phyloP scores from a whole-genome alignment of 2,797 vertebrate species.

The Xerus rutilus region DNA sequence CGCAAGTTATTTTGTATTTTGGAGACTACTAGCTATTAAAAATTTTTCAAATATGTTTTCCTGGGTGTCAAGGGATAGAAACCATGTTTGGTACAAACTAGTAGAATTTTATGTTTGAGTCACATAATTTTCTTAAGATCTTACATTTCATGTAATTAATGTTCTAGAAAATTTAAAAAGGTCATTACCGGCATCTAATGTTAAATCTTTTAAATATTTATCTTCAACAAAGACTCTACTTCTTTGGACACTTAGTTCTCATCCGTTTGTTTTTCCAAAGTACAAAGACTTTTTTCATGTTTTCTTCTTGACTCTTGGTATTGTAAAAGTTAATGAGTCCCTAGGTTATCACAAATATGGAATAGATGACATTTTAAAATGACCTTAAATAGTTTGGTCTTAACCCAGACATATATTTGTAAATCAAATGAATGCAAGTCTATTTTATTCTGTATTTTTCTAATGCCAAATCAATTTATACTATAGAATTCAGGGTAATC shows the following conservation, averaged over 20 bases:
- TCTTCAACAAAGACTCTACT: neutral
- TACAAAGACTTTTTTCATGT: constrained; percentile 72
- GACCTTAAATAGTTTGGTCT: constrained; percentile 76
- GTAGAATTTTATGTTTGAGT: constrained; percentile 52
- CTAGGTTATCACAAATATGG: constrained; percentile 75
- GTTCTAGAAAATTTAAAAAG: neutral
- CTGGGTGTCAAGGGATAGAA: constrained; percentile 40
- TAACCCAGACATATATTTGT: constrained; percentile 76
- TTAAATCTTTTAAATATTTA: constrained; percentile 65
- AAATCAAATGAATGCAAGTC: constrained; percentile 76
- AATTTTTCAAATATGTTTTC: constrained; percentile 40
- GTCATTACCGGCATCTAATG: neutral
- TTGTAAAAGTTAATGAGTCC: constrained; percentile 75
- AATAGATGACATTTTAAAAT: constrained; percentile 79
- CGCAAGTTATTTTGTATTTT: constrained; percentile 40
- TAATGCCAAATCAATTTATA: constrained; percentile 70
- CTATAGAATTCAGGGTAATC: constrained; percentile 68
- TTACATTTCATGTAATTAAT: constrained; percentile 46
- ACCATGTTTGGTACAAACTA: constrained; percentile 7
- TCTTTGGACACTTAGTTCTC: constrained; percentile 52
- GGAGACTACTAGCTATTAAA: neutral
- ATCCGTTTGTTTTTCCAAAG: constrained; percentile 59
- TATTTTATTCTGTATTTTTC: constrained; percentile 75
- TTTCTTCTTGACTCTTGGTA: constrained; percentile 72
- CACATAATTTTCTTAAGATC: neutral